Percentiles rank a stretch among this genome's conserved stretches.
These are phyloP conservation scores for Danio kyathit DNA, from an alignment of 2,797 vertebrate species.

Conservation along the genomic window DNA sequence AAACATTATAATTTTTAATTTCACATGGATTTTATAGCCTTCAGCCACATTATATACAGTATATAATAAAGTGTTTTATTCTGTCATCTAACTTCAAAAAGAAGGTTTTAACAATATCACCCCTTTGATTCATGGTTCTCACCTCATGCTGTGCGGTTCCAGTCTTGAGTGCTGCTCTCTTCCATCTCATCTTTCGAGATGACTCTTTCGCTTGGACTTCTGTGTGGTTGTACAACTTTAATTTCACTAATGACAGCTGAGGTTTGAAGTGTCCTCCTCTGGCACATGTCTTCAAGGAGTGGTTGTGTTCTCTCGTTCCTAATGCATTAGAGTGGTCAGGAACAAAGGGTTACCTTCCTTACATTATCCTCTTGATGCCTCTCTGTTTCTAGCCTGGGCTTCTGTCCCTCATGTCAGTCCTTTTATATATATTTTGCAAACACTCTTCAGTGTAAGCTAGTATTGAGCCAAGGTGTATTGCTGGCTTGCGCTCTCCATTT, in stretches of 20 bases:
- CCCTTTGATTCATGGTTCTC: slow-evolving; percentile 18
- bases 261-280: slow-evolving; percentile 35
- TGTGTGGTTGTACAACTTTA: slow-evolving; percentile 40
- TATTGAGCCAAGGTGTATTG: background rate
- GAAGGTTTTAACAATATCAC: background rate
- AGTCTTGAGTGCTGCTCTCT: slow-evolving; percentile 22
- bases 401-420: background rate
- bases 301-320: slow-evolving; percentile 17
- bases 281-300: slow-evolving; percentile 37
- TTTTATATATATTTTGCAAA: slow-evolving; percentile 6
- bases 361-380: slow-evolving; percentile 15
- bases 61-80: no score
- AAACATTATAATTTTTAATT: no score
- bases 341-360: slow-evolving; percentile 29
- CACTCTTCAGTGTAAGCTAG: background rate
- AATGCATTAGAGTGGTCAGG: slow-evolving; percentile 36
- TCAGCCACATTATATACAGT: no score
- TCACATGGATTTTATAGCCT: no score
- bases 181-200: slow-evolving; percentile 24
- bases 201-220: slow-evolving; percentile 14
- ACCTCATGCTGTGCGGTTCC: slow-evolving; percentile 7
- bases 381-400: background rate
- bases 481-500: background rate
- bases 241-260: slow-evolving; percentile 47
- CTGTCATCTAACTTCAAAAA: background rate